Evolutionary conservation across 2,113 vertebrate species (phyloP).

Genomic region (Clarias batrachus): DNA sequence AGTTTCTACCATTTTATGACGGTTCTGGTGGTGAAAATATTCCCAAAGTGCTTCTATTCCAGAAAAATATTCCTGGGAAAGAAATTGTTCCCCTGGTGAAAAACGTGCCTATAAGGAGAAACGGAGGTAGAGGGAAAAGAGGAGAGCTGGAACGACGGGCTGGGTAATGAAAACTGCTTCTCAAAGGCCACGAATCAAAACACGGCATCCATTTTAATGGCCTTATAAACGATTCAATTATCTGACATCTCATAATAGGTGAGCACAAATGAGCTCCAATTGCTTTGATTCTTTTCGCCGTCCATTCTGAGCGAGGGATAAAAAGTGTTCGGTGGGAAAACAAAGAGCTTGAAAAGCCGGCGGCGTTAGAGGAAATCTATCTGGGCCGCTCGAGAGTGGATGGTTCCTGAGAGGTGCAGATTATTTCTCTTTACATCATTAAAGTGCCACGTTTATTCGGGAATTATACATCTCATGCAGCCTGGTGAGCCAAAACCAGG

Average conservation of each 20-base stretch:
- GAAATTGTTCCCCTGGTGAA: not conserved
- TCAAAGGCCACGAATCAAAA: conserved; percentile 2
- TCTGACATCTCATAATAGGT: conserved; percentile 19
- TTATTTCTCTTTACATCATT: conserved; percentile 22
- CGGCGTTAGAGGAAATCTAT: not conserved
- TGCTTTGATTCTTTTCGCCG: not conserved
- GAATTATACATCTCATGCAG: not conserved
- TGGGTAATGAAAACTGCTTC: not conserved
- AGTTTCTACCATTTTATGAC: not conserved
- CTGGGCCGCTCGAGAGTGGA: conserved; percentile 17
- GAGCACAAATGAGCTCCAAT: conserved; percentile 15
- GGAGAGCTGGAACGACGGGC: not conserved
- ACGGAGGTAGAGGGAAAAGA: not conserved
- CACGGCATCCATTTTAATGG: conserved; percentile 2
- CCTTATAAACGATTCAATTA: conserved; percentile 36
- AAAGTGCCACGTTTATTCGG: conserved; percentile 7
- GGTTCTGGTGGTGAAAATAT: not conserved
- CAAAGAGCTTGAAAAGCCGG: not conserved
- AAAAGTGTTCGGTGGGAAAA: not conserved
- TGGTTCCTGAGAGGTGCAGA: not conserved
- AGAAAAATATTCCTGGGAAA: not conserved
- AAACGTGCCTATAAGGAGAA: not conserved
- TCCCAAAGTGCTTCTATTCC: not conserved
- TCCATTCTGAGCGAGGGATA: not conserved
- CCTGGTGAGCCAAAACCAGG: not conserved